Conservation (phyloP, 1,140 invertebrate genomes). For the Chironomus tepperi region DNA sequence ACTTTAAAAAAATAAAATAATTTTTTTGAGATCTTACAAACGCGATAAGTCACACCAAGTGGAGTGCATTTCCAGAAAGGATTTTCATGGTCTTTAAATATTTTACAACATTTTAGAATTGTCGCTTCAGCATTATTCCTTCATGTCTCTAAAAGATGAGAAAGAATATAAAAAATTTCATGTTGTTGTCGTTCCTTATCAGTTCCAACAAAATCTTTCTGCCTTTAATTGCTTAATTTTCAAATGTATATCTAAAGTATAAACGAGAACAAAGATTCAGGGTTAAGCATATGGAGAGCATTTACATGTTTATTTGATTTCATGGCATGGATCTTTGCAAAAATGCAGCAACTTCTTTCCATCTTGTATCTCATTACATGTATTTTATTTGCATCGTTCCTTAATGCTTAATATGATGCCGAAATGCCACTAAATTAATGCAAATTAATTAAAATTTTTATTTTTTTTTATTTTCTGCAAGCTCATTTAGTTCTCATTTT, state of each 20-base stretch:
- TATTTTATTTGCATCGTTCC: neutral
- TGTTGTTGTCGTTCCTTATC: neutral
- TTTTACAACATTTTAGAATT: slow-evolving; percentile 15
- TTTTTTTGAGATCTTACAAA: slow-evolving; percentile 1
- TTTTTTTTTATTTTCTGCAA: neutral
- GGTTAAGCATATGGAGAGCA: neutral
- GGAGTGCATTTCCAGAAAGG: neutral
- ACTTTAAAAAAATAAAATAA: neutral
- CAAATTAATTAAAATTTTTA: slow-evolving; percentile 9
- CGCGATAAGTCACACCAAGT: neutral
- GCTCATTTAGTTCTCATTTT: neutral
- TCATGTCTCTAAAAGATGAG: neutral
- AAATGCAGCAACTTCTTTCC: neutral
- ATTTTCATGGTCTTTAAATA: neutral
- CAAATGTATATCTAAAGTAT: neutral
- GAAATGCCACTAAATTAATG: neutral
- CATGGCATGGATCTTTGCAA: neutral
- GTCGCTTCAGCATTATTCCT: neutral
- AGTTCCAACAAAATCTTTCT: slow-evolving; percentile 13
- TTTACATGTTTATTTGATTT: neutral
- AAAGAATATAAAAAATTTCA: neutral
- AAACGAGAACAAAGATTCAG: neutral
- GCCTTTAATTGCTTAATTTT: slow-evolving; percentile 14
- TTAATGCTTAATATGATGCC: neutral
- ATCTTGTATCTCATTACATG: slow-evolving; percentile 5